A percentile compares a stretch with the other conserved stretches of the same genome.
Conservation (phyloP, 2,113 vertebrate species). For the Oreochromis spilurus region DNA sequence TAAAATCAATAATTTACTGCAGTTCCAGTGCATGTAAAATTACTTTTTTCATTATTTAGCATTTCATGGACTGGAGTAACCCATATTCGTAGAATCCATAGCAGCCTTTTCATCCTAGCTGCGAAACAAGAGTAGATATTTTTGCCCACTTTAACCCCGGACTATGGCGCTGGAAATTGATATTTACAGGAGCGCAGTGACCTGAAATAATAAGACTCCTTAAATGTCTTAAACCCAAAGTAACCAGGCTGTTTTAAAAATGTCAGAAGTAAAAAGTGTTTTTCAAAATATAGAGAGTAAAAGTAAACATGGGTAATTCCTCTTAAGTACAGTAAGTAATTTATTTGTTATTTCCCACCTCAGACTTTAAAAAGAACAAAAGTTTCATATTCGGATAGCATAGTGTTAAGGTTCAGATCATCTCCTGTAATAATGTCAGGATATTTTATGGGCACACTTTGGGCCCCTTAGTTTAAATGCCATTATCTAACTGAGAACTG, state of each 20-base stretch:
- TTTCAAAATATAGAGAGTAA: not conserved
- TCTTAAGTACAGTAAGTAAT: not conserved
- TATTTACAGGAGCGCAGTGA: not conserved
- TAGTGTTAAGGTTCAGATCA: not conserved
- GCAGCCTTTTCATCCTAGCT: not conserved
- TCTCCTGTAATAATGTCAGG: not conserved
- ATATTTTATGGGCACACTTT: not conserved
- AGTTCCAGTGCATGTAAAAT: conserved; percentile 5
- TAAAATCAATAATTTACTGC: conserved; percentile 37
- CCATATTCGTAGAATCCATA: not conserved
- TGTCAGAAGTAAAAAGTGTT: not conserved
- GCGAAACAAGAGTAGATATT: not conserved
- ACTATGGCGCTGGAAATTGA: not conserved
- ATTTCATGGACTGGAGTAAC: conserved; percentile 10
- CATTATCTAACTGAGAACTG: not conserved
- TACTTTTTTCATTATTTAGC: conserved; percentile 23
- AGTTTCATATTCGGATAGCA: not conserved
- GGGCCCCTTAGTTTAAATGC: not conserved
- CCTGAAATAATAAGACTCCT: not conserved
- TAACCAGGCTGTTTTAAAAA: not conserved
- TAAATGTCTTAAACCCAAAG: not conserved
- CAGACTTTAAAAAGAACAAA: not conserved
- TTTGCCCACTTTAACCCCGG: not conserved
- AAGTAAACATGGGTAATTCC: not conserved
- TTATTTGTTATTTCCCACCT: not conserved